Base-by-base conservation (phyloP, 2,797 vertebrate species). In the Tarsius wallacei region DNA sequence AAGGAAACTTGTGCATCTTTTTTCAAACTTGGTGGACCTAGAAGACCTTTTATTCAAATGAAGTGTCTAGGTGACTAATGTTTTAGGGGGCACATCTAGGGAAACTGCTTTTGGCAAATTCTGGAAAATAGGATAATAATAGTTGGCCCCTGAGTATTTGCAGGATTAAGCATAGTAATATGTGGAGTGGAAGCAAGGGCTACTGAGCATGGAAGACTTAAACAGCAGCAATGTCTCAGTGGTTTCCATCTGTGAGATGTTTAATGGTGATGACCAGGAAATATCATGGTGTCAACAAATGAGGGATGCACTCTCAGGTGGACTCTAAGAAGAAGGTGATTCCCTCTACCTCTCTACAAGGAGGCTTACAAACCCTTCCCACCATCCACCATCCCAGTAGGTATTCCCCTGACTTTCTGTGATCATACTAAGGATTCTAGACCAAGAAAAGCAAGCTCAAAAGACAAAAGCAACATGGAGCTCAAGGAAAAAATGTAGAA, bases 81-180 rank as follows among this genome's bases (percentile, higher is more conserved):
- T 94, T 87, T 87, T 71, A 80, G 51, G 42, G 53, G 0, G 0
- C 36, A 1, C 2, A 73, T 63, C 24, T 42, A 49, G 36, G 36
- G 81, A 91, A 71, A 19, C 53, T 59, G 21, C 21, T 33, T 94
- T 91, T 22, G 76, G 66, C 28, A 81, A 89, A 87, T 76, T 89
- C 59, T 81, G 31, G 91, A 82, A 88, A 81, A 47, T 59, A 7
- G 49, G 10, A 31, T 24, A 59, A 83, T 68, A 24, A 80, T 28
- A 70, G 19, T 49, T 73, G 55, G 14, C 42, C 22, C 49, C 47
- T 33, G 28, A 16, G 12, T 42, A n/a, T n/a, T 68, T 64, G 49
- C 5, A 55, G 24, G 1, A 53, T 71, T 86, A 42, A 70, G 5
- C 53, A 14, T 77, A 85, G 31, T 57, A 21, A 71, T 17, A n/a